Evolutionary conservation across 1,140 invertebrate species (phyloP).

Genomic region (Drosophila nikananu): DNA sequence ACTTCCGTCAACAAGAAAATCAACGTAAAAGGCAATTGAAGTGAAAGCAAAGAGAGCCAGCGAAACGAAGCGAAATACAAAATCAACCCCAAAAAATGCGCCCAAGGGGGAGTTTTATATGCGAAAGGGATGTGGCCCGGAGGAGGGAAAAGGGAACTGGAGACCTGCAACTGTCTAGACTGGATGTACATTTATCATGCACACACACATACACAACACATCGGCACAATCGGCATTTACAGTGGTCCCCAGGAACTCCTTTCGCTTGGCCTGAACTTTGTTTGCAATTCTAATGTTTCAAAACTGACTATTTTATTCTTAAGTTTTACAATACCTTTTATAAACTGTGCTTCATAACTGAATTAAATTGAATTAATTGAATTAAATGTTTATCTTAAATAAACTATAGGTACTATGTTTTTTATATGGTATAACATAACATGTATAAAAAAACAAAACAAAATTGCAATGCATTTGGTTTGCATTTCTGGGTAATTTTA

Average conservation of each 20-base stretch:
- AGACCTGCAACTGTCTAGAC: constrained; percentile 78
- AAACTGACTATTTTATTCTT: not conserved
- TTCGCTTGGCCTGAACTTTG: not conserved
- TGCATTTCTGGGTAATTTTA: too few species aligned
- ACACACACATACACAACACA: constrained; percentile 22
- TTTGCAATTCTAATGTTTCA: not conserved
- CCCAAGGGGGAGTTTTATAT: constrained; percentile 43
- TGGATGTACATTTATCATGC: constrained; percentile 67
- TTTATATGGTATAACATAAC: too few species aligned
- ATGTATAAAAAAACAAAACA: too few species aligned
- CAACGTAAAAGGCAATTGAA: constrained; percentile 60
- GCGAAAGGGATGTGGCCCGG: constrained; percentile 11
- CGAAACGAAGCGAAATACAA: constrained; percentile 48
- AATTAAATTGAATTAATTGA: too few species aligned
- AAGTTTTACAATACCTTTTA: not conserved
- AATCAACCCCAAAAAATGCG: constrained; percentile 75
- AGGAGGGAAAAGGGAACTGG: constrained; percentile 4
- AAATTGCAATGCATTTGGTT: too few species aligned
- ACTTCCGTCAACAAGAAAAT: constrained; percentile 73
- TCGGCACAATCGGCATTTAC: constrained; percentile 1
- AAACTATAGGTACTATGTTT: too few species aligned
- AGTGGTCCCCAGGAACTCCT: constrained; percentile 21
- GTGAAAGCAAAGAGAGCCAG: constrained; percentile 52
- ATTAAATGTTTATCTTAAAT: too few species aligned
- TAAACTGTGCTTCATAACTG: too few species aligned